phyloP scores from a whole-genome alignment of 2,797 vertebrate species.

The Pteropus rufus region DNA sequence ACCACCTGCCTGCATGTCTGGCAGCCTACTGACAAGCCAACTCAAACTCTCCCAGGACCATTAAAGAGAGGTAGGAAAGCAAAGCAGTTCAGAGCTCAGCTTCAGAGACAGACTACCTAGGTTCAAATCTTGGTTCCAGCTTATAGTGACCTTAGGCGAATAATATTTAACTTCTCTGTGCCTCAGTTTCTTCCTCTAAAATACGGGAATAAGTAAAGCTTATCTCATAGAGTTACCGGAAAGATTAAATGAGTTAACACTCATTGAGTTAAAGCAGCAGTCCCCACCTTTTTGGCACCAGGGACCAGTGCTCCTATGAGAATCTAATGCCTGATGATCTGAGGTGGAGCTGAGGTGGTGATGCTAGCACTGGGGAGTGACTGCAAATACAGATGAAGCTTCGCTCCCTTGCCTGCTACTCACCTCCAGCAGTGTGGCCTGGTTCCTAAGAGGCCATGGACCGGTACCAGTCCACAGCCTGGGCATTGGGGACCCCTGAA shows the following conservation, averaged over 20 bases:
- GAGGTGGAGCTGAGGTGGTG: too few species aligned
- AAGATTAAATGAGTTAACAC: background rate
- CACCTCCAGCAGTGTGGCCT: too few species aligned
- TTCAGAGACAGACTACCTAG: background rate
- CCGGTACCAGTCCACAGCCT: too few species aligned
- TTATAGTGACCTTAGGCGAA: background rate
- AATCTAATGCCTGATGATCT: too few species aligned
- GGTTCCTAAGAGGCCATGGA: too few species aligned
- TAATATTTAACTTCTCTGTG: background rate
- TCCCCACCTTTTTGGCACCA: too few species aligned
- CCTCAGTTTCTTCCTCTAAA: slow-evolving; percentile 5
- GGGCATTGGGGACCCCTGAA: background rate
- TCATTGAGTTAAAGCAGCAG: background rate
- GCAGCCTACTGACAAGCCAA: background rate
- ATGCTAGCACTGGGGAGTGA: too few species aligned
- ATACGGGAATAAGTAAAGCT: background rate
- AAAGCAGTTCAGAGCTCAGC: background rate
- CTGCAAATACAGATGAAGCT: too few species aligned
- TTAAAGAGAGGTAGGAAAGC: background rate
- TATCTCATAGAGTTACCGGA: background rate
- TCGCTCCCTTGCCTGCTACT: too few species aligned
- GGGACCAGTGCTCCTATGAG: too few species aligned
- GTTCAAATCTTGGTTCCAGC: background rate
- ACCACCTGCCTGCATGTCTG: background rate
- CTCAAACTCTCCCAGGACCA: background rate